Base-by-base conservation (phyloP, 2,113 vertebrate genomes). In the Actenoides lindsayi region DNA sequence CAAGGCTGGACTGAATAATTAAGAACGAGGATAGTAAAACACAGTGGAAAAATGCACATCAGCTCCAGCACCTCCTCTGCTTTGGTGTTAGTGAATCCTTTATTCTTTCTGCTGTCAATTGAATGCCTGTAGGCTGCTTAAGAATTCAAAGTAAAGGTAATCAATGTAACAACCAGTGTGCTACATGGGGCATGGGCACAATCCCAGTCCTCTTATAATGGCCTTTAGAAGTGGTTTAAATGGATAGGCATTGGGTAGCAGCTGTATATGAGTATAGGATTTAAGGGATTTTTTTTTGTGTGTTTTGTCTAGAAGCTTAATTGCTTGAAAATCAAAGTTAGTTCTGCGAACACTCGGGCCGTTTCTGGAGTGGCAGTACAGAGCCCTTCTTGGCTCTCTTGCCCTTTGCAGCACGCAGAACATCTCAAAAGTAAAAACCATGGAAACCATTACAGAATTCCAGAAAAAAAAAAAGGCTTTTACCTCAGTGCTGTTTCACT, bases 141-240 rank as follows among this genome's bases (percentile, higher is more conserved):
- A 75, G 79, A 93, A 70, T 23, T 30, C 42, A 81, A 27, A 19
- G 17, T 76, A 51, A 64, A 73, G 13, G 19, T 74, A 71, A 63
- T 68, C 2, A 7, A 15, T 31, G 18, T 91, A 41, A 57, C 81
- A 84, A 57, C 4, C 41, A 9, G 1, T 18, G 42, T 84, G 81
- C 53, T 87, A 3, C 83, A 91, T 42, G 3, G 11, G 56, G 44
- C 11, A 16, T 4, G 7, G 39, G 27, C 57, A 60, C 35, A 83
- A 35, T 68, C 70, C 77, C 48, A 18, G 27, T 41, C 27, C 25
- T 85, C 57, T 50, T 33, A 16, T 10, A 87, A 19, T 10, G 81
- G 70, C 57, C 46, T 81, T 33, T 56, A 23, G 54, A 91, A 85
- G 96, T 87, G 74, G 89, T 96, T 71, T 44, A 87, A 94, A 94